These are phyloP conservation scores for Lysandra bellargus DNA, from an alignment of 2,888 invertebrate genomes.

Conservation along the genomic window DNA sequence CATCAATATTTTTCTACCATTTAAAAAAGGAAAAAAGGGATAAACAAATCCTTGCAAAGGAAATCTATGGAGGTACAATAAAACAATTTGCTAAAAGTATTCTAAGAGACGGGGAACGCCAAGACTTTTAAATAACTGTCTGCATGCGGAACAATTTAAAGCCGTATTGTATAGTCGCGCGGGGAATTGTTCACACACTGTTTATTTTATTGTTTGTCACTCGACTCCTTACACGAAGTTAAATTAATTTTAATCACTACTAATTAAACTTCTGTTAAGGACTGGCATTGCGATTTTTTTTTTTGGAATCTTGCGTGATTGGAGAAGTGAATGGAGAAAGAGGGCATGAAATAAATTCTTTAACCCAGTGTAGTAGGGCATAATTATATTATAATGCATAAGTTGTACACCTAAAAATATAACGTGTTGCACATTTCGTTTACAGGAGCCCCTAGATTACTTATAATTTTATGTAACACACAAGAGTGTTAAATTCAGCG, in stretches of 20 bases:
- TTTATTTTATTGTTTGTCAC: constrained; percentile 1
- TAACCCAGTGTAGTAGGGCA: too few species aligned
- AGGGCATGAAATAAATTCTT: neutral
- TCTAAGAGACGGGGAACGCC: neutral
- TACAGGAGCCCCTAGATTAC: too few species aligned
- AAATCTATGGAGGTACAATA: neutral
- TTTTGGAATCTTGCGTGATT: too few species aligned
- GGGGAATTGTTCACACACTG: neutral
- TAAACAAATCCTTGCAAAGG: neutral
- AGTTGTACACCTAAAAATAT: too few species aligned
- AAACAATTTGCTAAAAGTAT: neutral
- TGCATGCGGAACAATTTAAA: neutral
- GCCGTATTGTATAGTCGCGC: neutral
- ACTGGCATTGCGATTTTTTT: neutral
- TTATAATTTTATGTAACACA: neutral
- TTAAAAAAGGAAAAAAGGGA: neutral
- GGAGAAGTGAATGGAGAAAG: neutral
- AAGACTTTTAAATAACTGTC: constrained; percentile 4
- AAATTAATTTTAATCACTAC: neutral
- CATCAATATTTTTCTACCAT: neutral
- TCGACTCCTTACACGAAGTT: neutral
- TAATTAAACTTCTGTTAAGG: neutral
- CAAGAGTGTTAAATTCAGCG: neutral
- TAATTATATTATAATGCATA: too few species aligned
- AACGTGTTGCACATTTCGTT: too few species aligned